Evolutionary conservation across 2,797 vertebrate genomes (phyloP), one percentile per base, ranked within the genome.

Genomic region (Cygnus olor): DNA sequence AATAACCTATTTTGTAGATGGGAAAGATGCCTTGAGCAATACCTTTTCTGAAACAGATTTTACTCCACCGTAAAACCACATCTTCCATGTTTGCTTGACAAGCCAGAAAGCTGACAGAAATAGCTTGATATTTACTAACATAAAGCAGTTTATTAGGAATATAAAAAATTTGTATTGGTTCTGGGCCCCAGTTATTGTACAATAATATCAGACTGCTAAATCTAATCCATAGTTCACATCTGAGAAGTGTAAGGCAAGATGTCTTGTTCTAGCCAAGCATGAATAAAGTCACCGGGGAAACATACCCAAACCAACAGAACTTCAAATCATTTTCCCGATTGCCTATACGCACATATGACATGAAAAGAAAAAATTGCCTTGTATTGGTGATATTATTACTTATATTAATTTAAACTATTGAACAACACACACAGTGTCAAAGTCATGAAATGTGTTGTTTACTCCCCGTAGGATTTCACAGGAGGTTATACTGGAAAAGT

Each of bases 321-420:
- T 20, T 66, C 42, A 93, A 88, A 87, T 80, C 22, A 36, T 64
- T 85, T 85, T 74, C 71, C 56, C 42, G 3, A 81, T 51, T 87
- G 44, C 30, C n/a, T 25, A 18, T 10, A 49, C 1, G 0, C 34
- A 20, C 4, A 17, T 3, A 72, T 12, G 60, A 44, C 69, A 83
- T 5, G 77, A 86, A 72, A 80, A 15, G 18, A 21, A 22, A 30
- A 89, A 89, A 34, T 17, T 2, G 2, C 14, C 14, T n/a, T 73
- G 20, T 34, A 80, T 64, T 77, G 22, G 57, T 10, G 4, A 69
- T 45, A 58, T 70, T 77, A 72, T 57, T 69, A 80, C 54, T 88
- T 91, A 61, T 69, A 83, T 85, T 60, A 89, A 77, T 84, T 95
- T 89, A 74, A 91, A 27, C 32, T 53, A 47, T 30, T 74, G 63